Evolutionary conservation across 1,140 invertebrate species (phyloP), one percentile per base, ranked within the genome.

Genomic region (Aphis craccivora): DNA sequence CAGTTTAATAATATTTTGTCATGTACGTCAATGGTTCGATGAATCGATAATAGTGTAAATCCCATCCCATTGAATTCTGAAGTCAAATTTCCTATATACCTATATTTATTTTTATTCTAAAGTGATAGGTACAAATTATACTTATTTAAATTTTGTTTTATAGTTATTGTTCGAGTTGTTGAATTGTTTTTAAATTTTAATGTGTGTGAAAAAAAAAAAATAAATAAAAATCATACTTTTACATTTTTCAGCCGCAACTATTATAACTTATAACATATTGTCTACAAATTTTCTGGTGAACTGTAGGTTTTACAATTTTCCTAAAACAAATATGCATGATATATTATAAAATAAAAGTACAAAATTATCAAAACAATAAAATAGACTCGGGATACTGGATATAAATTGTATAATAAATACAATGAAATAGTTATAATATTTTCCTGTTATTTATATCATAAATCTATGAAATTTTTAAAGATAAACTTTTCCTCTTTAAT

Each of bases 391-490:
- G 37, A 40, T 40, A 3, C 37, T 40, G 1, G 37, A 40, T 40
- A 40, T 76, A 35, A 76, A n/a, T 76, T 14, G 3, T 76, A 35
- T 35, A 35, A 76, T 76, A 76, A 76, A 67, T 11, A n/a, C 0
- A 30, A 76, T 8, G 30, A 0, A 76, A 67, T 76, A 76, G 60
- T n/a, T n/a, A 20, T 76, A n/a, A n/a, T 14, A n/a, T 76, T 76
- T 67, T 76, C n/a, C 60, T 76, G 60, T 76, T 51, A 18, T 51
- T 76, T 76, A 76, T 76, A n/a, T n/a, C 60, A 76, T 76, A 76
- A 76, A 35, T 76, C 60, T 76, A n/a, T 67, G 14, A 35, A n/a
- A n/a, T 35, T 76, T n/a, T n/a, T 76, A 76, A 76, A 76, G 18
- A n/a, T 14, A 76, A 76, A 76, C n/a, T 76, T 76, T 76, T 76